A percentile compares a stretch with the other conserved stretches of the same genome.
phyloP scores from a whole-genome alignment of 2,888 invertebrate genomes.

The Leptarthrus brevirostris region DNA sequence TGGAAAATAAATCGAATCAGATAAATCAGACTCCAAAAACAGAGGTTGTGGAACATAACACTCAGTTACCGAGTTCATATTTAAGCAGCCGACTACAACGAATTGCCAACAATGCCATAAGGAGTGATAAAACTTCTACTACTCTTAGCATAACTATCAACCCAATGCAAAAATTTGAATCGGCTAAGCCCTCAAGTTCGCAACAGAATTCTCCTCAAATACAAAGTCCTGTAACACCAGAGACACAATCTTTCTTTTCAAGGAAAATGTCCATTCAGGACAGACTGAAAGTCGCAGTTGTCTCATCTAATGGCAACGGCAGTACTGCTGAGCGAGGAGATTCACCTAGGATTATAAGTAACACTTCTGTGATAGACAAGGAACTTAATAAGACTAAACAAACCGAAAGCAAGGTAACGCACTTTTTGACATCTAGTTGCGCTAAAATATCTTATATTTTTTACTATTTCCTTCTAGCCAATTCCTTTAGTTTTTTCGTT shows the following conservation, averaged over 20 bases:
- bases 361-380: slow-evolving; percentile 54
- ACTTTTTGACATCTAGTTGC: not conserved
- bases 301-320: not conserved
- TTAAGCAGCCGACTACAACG: slow-evolving; percentile 14
- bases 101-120: slow-evolving; percentile 10
- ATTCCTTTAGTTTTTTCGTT: slow-evolving; percentile 58
- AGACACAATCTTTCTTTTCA: not conserved
- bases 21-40: slow-evolving; percentile 6
- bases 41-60: not conserved
- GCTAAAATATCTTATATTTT: not conserved
- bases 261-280: slow-evolving; percentile 57
- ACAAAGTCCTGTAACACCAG: not conserved
- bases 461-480: slow-evolving; percentile 50
- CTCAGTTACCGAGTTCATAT: slow-evolving; percentile 1
- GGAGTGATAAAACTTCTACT: not conserved
- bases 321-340: not conserved
- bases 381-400: slow-evolving; percentile 53
- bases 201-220: too few relatives aligned
- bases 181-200: too few relatives aligned
- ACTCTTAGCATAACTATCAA: not conserved
- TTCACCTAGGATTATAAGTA: slow-evolving; percentile 30
- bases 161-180: too few relatives aligned
- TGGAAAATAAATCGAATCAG: slow-evolving; percentile 47
- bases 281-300: slow-evolving; percentile 56
- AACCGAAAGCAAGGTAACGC: slow-evolving; percentile 26